A percentile compares a stretch with the other conserved stretches of the same genome.
These are phyloP conservation scores for Gallinago solitaria DNA, from an alignment of 2,797 vertebrate genomes.

Conservation along the genomic window DNA sequence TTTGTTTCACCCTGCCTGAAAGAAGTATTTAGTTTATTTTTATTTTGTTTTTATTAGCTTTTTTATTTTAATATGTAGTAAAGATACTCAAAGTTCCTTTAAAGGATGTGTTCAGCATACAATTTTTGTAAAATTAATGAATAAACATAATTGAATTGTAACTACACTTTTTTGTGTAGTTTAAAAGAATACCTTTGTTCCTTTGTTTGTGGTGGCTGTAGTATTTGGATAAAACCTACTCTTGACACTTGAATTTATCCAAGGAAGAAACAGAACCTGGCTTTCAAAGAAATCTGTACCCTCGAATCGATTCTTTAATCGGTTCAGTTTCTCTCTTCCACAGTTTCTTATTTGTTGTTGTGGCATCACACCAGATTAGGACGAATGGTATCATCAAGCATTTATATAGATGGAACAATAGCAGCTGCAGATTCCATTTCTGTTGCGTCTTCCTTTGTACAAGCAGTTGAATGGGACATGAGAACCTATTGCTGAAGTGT, in stretches of 20 bases:
- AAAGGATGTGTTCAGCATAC: neutral
- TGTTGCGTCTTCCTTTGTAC: neutral
- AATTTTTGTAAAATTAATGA: neutral
- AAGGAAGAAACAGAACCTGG: slow-evolving; percentile 50
- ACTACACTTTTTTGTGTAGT: neutral
- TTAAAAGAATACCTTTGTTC: neutral
- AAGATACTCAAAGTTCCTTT: neutral
- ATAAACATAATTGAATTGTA: neutral
- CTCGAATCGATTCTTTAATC: neutral
- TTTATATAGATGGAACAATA: neutral
- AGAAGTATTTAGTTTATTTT: neutral
- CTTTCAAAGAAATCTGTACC: slow-evolving; percentile 14
- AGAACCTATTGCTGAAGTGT: neutral
- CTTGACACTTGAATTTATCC: neutral
- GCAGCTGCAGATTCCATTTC: neutral
- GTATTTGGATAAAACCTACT: neutral
- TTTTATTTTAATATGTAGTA: neutral
- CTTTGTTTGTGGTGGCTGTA: neutral
- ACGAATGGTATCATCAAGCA: neutral
- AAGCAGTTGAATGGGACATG: neutral
- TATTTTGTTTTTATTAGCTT: neutral
- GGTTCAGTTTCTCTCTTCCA: neutral
- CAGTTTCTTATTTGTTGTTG: neutral
- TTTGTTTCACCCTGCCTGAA: neutral
- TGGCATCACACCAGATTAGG: slow-evolving; percentile 15